Conservation (phyloP, 1,140 invertebrate species). For the Amyelois transitella region DNA sequence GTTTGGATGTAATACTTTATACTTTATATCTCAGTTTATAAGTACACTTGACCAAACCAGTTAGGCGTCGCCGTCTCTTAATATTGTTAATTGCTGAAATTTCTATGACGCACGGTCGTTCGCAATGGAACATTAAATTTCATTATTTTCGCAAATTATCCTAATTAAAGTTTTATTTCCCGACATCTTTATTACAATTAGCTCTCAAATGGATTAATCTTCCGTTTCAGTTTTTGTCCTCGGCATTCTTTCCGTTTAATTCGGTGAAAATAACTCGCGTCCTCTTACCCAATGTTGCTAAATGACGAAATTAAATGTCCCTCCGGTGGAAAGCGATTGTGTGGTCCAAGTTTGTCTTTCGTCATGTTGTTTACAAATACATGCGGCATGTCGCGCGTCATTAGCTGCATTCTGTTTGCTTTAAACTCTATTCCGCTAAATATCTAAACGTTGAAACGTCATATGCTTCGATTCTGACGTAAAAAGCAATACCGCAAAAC, state of each 20-base stretch:
- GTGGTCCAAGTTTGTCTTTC: conserved; percentile 43
- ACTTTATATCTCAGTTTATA: background rate
- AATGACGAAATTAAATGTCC: background rate
- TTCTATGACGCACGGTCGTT: background rate
- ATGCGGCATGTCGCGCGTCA: conserved; percentile 15
- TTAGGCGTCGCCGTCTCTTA: background rate
- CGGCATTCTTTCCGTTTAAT: no score
- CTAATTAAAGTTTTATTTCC: conserved; percentile 21
- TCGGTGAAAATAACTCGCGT: background rate
- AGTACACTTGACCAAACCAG: background rate
- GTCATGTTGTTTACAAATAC: conserved; percentile 55
- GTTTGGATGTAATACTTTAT: background rate
- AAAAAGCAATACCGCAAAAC: conserved; percentile 22
- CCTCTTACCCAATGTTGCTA: background rate
- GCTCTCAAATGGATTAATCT: no score
- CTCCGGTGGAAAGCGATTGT: conserved; percentile 33
- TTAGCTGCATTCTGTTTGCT: conserved; percentile 21
- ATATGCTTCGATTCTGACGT: conserved; percentile 47
- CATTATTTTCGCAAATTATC: background rate
- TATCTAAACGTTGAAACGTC: conserved; percentile 53
- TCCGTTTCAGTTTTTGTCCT: no score
- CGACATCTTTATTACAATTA: no score
- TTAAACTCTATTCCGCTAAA: background rate
- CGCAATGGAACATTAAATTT: conserved; percentile 33
- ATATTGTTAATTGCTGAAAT: background rate